Evolutionary conservation across 2,113 vertebrate species (phyloP), one percentile per base, ranked within the genome.

Genomic region (Neolamprologus cancellatus): DNA sequence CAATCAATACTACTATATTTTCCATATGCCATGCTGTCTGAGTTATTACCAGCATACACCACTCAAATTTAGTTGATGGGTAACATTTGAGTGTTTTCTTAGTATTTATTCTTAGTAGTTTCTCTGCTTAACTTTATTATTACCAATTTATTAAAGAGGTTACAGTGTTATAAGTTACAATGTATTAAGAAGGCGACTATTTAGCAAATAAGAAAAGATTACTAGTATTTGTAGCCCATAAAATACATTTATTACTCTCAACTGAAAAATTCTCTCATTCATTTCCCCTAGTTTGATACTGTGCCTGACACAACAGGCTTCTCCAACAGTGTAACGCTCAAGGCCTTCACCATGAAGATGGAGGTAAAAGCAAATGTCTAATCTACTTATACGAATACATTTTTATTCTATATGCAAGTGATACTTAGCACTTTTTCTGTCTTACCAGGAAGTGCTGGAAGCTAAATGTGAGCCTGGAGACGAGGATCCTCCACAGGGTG

Each of bases 291-390:
- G 98, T 99, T 98, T 89, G 98, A 99, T 89, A 97, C 97, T n/a
- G 96, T 99, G 83, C 98, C 97, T 12, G 97, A 98, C 84, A 94
- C 96, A 0, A 96, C 97, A 0, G 97, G 97, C 78, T 96, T 97
- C 86, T 97, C 97, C 30, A 97, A 95, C 96, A 97, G 90, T 0
- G 97, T 99, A 64, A 99, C 97, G 4, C 97, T 99, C 44, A 99
- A 99, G 93, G 97, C 97, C 85, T 99, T 98, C 95, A 98, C 96
- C 6, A 95, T 95, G 95, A 97, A 97, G 92, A 93, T 95, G 3
- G 99, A 99, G 98, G 99, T 99, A 96, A 88, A 88, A 12, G 3
- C 15, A 5, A 57, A 8, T 5, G 1, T 36, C 6, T 3, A 15
- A 41, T 8, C 3, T 17, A 57, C 6, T 8, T 18, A 81, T 18